These are phyloP conservation scores for Agonopterix heracliana DNA, from an alignment of 2,888 invertebrate species.

Conservation along the genomic window DNA sequence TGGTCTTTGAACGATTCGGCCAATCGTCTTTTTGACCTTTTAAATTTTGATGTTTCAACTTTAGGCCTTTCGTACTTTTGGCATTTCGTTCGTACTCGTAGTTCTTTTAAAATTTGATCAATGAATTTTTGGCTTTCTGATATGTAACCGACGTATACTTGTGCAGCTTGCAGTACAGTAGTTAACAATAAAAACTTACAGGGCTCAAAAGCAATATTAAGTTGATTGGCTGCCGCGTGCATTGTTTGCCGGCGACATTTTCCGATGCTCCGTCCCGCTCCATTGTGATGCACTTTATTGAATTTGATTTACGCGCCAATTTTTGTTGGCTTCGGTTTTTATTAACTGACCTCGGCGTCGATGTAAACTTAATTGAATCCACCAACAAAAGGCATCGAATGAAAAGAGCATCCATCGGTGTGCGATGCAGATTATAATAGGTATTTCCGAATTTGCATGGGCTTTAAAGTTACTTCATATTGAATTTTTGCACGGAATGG, in stretches of 20 bases:
- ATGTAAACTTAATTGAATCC: constrained; percentile 76
- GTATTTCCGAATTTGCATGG: constrained; percentile 69
- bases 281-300: constrained; percentile 69
- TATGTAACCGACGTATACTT: too few species aligned
- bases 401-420: constrained; percentile 73
- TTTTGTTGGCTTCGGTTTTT: constrained; percentile 73
- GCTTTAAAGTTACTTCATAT: constrained; percentile 63
- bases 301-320: constrained; percentile 73
- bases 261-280: constrained; percentile 44
- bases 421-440: constrained; percentile 74
- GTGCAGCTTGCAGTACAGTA: too few species aligned
- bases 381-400: constrained; percentile 70
- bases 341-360: constrained; percentile 73
- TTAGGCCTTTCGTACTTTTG: too few species aligned
- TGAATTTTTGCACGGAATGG: constrained; percentile 51
- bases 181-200: neutral
- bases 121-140: too few species aligned
- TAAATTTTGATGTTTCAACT: too few species aligned
- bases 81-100: too few species aligned
- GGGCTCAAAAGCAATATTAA: constrained; percentile 21
- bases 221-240: constrained; percentile 32
- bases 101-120: too few species aligned
- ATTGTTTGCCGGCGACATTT: constrained; percentile 57
- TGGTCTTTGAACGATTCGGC: too few species aligned
- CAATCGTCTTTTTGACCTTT: too few species aligned